Base-by-base conservation (phyloP, 1,140 invertebrate species). In the Alviniconcha marisindica region DNA sequence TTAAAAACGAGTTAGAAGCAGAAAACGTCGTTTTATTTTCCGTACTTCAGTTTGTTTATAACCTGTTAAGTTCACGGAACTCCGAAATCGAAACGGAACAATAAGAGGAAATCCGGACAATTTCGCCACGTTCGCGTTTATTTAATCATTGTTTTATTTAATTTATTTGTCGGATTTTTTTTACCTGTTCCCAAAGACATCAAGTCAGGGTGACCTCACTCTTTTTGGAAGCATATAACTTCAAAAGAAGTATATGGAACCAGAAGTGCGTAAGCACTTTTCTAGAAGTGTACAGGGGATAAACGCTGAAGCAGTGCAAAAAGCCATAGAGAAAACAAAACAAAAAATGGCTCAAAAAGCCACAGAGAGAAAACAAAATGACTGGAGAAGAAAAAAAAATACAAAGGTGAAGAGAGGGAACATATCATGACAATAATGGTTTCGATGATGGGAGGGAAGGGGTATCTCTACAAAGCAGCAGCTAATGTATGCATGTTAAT, bases 371-470 rank as follows among this genome's bases (percentile, higher is more conserved):
- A 66, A 66, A 33, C 31, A 66, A 33, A 10, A 71, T 1, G 69
- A n/a, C 28, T 28, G 31, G 77, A 14, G 48, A 60, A 38, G 33
- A 51, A 38, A 2, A 60, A 40, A 60, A 2, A 54, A 54, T 60
- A 78, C 31, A 36, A 56, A 78, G 15, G 44, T 15, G 28, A 54
- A 7, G 24, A 78, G n/a, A 33, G 0, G 44, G 76, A 15, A 77
- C 56, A 84, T 10, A 83, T 78, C 77, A 77, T 84, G 66, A 85
- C 66, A 36, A 81, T 84, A 38, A 84, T 63, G 31, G n/a, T n/a
- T n/a, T n/a, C n/a, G n/a, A 83, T 81, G 81, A 84, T 78, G 82
- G 79, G 36, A 71, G 24, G 36, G 15, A 71, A 38, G 31, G 40
- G 73, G 44, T 54, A 28, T 33, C 24, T 71, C 73, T 76, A 76